Base-by-base conservation (phyloP, 2,113 vertebrate species). In the Glaucidium brasilianum region DNA sequence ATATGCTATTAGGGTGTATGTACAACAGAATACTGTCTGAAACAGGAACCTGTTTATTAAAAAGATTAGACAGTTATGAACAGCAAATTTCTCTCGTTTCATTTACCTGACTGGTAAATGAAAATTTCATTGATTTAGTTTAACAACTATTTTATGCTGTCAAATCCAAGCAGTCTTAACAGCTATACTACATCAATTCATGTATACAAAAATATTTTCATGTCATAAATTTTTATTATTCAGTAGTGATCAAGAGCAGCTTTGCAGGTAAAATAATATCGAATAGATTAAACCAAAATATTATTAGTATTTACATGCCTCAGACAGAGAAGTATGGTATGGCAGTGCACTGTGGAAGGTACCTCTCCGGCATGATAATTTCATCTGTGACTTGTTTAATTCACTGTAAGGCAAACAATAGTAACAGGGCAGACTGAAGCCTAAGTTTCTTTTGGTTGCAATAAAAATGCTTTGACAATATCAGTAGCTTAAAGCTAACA, bases 161-260 rank as follows among this genome's bases (percentile, higher is more conserved):
- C 86, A 72, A 58, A 94, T 91, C 84, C 87, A 78, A 92, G 79
- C 37, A 81, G 22, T 69, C 41, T 37, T 71, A 68, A 87, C 35
- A 64, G 63, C 26, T 92, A 35, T 67, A 34, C 84, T 90, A 67
- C 50, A 35, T 69, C 69, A 92, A 59, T 79, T 95, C 67, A 67
- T 49, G 12, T 52, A 59, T 62, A 72, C 60, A 88, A 83, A 88
- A 86, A 89, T 91, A 58, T 95, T 97, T 96, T 92, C n/a, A 17
- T 85, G 37, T 68, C 74, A 86, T 95, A 82, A 79, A 13, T 96
- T 87, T 96, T 47, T 92, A 18, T 87, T 78, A 35, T 71, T 88
- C 9, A 52, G 37, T 49, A 64, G 49, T 58, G 45, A 88, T 90
- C 68, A 87, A 80, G 80, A 92, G 34, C 15, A 90, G 15, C 49